These are phyloP conservation scores for Trigoniulus corallinus DNA, from an alignment of 1,140 invertebrate genomes.

Conservation along the genomic window DNA sequence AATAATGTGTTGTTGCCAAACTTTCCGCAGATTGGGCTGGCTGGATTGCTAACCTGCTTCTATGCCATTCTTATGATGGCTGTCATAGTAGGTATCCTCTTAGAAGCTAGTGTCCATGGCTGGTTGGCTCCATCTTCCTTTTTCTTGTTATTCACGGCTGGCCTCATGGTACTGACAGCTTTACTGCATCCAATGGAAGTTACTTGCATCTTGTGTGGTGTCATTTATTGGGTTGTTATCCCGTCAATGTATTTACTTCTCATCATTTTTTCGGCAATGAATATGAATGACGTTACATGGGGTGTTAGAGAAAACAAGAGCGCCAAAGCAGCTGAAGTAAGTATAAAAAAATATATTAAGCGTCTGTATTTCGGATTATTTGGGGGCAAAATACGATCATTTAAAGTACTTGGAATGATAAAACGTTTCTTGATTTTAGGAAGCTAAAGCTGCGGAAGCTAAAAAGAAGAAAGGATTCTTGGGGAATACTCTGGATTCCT, in stretches of 20 bases:
- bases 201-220: slow-evolving; percentile 26
- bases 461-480: too few relatives aligned
- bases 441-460: too few relatives aligned
- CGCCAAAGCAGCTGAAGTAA: too few relatives aligned
- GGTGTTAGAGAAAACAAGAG: slow-evolving; percentile 29
- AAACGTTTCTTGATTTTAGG: too few relatives aligned
- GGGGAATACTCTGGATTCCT: too few relatives aligned
- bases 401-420: too few relatives aligned
- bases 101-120: background rate
- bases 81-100: slow-evolving; percentile 32
- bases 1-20: too few relatives aligned
- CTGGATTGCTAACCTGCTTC: slow-evolving; percentile 31
- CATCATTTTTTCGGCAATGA: slow-evolving; percentile 31
- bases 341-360: too few relatives aligned
- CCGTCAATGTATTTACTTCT: slow-evolving; percentile 34
- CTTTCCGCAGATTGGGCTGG: slow-evolving; percentile 25
- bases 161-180: slow-evolving; percentile 23
- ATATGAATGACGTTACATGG: slow-evolving; percentile 31
- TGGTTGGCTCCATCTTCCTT: background rate
- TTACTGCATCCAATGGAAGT: slow-evolving; percentile 32
- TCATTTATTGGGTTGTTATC: slow-evolving; percentile 33
- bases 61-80: slow-evolving; percentile 41
- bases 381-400: too few relatives aligned
- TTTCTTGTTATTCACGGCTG: background rate
- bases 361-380: too few relatives aligned